Percentiles rank a stretch among this genome's conserved stretches.
Evolutionary conservation across 2,797 vertebrate genomes (phyloP).

Genomic region (Parauchenoglanis ngamensis): DNA sequence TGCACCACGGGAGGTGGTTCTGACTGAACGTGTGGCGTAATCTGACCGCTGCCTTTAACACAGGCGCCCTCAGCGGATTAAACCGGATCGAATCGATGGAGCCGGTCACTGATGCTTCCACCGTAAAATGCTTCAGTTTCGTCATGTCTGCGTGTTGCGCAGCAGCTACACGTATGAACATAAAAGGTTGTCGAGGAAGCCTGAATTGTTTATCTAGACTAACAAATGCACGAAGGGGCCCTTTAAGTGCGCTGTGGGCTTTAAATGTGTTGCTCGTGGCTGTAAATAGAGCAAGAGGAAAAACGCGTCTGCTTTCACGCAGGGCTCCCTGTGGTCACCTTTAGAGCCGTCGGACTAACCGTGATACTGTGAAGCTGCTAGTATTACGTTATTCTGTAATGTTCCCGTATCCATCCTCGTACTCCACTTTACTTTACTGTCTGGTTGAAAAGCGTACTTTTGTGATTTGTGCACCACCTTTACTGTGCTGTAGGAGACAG

Average conservation of each 20-base stretch:
- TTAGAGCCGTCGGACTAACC: no score
- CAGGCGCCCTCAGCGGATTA: neutral
- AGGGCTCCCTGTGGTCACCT: no score
- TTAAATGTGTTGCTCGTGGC: neutral
- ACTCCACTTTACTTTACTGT: neutral
- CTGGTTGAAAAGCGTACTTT: neutral
- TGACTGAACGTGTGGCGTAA: neutral
- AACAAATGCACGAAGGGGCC: neutral
- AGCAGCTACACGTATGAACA: neutral
- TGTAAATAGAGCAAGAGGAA: neutral
- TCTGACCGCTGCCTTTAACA: neutral
- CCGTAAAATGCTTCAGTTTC: neutral
- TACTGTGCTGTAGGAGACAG: neutral
- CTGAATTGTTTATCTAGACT: conserved; percentile 26
- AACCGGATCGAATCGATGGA: neutral
- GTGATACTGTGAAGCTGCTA: neutral
- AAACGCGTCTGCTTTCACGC: neutral
- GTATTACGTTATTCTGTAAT: neutral
- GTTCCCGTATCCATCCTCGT: neutral
- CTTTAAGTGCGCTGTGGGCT: neutral
- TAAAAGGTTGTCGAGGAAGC: neutral
- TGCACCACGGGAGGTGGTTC: neutral
- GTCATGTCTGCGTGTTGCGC: neutral
- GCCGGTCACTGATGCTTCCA: neutral
- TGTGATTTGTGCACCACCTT: neutral